Conservation (phyloP, 2,797 vertebrate genomes). For the Eremophila alpestris region DNA sequence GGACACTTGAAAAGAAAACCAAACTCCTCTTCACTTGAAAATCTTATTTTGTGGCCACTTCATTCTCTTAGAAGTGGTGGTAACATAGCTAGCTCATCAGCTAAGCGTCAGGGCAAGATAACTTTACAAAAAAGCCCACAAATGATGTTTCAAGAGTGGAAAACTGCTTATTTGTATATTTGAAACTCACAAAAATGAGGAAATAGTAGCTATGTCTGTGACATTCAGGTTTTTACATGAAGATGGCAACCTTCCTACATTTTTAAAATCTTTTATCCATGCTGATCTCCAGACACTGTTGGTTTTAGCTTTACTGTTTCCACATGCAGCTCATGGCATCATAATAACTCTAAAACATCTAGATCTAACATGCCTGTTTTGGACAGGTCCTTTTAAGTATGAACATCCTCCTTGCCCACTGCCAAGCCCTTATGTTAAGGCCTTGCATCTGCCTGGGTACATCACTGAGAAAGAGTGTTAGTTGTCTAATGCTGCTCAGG, state of each 20-base stretch:
- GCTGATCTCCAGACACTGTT: background rate
- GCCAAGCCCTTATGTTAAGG: background rate
- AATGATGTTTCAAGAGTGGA: background rate
- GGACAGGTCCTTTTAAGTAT: background rate
- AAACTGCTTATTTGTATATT: background rate
- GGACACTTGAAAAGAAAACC: slow-evolving; percentile 35
- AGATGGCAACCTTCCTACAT: background rate
- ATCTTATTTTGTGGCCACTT: slow-evolving; percentile 3
- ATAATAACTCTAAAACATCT: background rate
- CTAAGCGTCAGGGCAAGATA: background rate
- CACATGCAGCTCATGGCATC: background rate
- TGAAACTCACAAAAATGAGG: background rate
- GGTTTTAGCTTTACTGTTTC: background rate
- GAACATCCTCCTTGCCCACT: background rate
- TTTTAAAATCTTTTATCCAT: background rate
- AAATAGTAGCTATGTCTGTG: background rate
- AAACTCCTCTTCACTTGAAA: slow-evolving; percentile 28
- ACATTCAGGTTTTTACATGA: background rate
- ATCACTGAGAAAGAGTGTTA: background rate
- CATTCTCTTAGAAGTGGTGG: background rate
- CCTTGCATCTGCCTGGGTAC: background rate
- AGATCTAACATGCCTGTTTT: background rate
- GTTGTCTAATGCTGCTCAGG: background rate
- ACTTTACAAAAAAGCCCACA: background rate
- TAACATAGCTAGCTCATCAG: slow-evolving; percentile 7